Evolutionary conservation across 2,888 invertebrate genomes (phyloP).

Genomic region (Autographa gamma): DNA sequence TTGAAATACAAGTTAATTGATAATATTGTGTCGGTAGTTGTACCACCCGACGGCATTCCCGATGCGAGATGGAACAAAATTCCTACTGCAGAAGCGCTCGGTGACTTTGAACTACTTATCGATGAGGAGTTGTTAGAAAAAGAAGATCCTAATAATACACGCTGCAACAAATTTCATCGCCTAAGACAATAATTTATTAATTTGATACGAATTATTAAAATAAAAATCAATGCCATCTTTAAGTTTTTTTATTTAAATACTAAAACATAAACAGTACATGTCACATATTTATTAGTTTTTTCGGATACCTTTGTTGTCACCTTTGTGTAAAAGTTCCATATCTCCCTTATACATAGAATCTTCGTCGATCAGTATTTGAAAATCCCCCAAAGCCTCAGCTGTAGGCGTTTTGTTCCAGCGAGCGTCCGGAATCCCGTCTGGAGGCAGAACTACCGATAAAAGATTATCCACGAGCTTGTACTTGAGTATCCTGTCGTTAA

Average conservation of each 20-base stretch:
- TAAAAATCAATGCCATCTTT: conserved; percentile 12
- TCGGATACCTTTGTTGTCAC: conserved; percentile 48
- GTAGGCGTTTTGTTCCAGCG: conserved; percentile 95
- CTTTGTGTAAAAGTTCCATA: conserved; percentile 43
- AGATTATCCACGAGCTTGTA: conserved; percentile 97
- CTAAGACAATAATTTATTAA: conserved; percentile 43
- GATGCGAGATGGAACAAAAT: conserved; percentile 97
- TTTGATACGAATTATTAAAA: conserved; percentile 7
- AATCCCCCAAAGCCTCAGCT: conserved; percentile 93
- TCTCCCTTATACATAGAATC: conserved; percentile 91
- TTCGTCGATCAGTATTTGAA: conserved; percentile 93
- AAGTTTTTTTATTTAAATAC: conserved; percentile 19
- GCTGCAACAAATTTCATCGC: conserved; percentile 71
- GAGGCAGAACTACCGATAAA: conserved; percentile 95
- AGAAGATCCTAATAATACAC: conserved; percentile 86
- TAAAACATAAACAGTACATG: background rate
- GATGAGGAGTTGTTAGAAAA: conserved; percentile 94
- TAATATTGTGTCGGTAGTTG: conserved; percentile 96
- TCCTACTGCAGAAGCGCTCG: conserved; percentile 92
- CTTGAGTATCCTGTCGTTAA: conserved; percentile 97
- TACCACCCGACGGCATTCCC: conserved; percentile 96
- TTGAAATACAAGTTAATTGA: conserved; percentile 98
- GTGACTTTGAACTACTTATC: conserved; percentile 95
- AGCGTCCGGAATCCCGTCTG: conserved; percentile 95
- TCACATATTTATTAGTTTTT: conserved; percentile 29